phyloP scores from a whole-genome alignment of 2,113 vertebrate species.

The Mustela lutreola region DNA sequence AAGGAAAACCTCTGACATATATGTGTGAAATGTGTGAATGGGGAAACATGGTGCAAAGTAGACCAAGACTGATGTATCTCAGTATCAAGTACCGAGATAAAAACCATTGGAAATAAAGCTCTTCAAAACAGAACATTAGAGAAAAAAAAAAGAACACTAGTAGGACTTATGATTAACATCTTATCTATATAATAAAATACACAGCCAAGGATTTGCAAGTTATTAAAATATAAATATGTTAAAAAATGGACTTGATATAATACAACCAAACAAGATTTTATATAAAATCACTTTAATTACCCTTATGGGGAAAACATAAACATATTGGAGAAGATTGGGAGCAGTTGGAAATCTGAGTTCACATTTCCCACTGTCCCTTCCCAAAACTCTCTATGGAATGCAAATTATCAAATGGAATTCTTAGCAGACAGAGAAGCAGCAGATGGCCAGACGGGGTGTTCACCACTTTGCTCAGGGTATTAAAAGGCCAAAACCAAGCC shows the following conservation, averaged over 20 bases:
- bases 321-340: background rate
- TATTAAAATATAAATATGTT: conserved; percentile 38
- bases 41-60: background rate
- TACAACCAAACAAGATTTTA: background rate
- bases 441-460: background rate
- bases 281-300: background rate
- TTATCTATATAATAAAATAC: background rate
- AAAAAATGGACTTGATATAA: background rate
- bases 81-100: background rate
- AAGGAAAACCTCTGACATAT: background rate
- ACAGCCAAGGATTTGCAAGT: background rate
- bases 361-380: background rate
- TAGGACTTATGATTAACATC: background rate
- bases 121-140: background rate
- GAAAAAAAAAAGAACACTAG: background rate
- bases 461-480: fast-evolving
- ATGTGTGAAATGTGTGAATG: background rate
- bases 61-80: background rate
- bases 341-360: background rate
- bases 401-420: background rate
- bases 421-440: background rate
- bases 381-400: background rate
- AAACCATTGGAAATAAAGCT: background rate
- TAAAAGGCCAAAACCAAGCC: background rate
- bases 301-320: background rate